phyloP scores from a whole-genome alignment of 2,888 invertebrate genomes.

The Osedax frankpressi region DNA sequence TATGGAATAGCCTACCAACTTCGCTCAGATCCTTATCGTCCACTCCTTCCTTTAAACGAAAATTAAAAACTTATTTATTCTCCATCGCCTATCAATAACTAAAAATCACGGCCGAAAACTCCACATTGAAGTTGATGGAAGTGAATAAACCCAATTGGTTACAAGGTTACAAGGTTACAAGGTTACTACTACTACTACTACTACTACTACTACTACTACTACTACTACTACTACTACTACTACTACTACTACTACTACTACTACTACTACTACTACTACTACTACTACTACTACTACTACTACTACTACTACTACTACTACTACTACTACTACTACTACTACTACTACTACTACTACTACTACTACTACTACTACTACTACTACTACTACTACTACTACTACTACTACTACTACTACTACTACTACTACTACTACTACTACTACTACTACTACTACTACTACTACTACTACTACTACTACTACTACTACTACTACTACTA shows the following conservation, averaged over 20 bases:
- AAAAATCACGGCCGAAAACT: too few species aligned
- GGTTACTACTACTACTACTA: too few species aligned
- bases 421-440: background rate
- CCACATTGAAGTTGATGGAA: too few species aligned
- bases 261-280: background rate
- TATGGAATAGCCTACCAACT: too few species aligned
- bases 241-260: background rate
- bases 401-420: background rate
- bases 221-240: background rate
- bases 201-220: background rate
- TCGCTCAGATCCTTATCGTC: too few species aligned
- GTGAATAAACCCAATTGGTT: too few species aligned
- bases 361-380: background rate
- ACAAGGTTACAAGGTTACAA: too few species aligned
- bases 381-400: background rate
- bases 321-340: background rate
- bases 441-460: background rate
- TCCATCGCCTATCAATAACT: too few species aligned
- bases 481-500: background rate
- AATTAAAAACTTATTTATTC: too few species aligned
- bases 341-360: background rate
- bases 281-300: background rate
- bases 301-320: background rate
- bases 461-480: background rate
- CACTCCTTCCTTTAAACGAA: too few species aligned